These are phyloP conservation scores for Spialia ferax DNA, from an alignment of 2,888 invertebrate genomes.

Conservation along the genomic window DNA sequence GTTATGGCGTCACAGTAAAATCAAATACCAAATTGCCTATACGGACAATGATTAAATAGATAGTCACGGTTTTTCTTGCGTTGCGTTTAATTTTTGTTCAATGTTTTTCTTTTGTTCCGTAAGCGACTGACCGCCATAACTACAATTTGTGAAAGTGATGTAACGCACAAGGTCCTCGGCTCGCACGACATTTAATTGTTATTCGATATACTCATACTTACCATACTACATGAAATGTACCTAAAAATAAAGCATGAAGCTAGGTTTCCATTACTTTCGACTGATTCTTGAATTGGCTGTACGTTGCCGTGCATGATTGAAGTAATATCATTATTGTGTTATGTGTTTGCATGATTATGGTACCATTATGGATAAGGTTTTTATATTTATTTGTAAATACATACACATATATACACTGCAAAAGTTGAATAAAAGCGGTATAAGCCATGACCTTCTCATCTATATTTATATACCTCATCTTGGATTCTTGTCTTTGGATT, in stretches of 20 bases:
- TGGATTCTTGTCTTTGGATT: conserved; percentile 50
- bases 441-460: conserved; percentile 49
- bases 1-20: conserved; percentile 69
- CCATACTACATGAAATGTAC: conserved; percentile 40
- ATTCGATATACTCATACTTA: conserved; percentile 41
- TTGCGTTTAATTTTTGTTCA: conserved; percentile 24
- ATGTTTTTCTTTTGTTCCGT: not conserved
- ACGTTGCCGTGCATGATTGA: conserved; percentile 31
- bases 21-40: not conserved
- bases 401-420: conserved; percentile 16
- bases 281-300: conserved; percentile 23
- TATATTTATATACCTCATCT: conserved; percentile 51
- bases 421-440: conserved; percentile 24
- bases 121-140: conserved; percentile 55
- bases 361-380: not conserved
- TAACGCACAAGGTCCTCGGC: conserved; percentile 54
- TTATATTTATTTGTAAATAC: conserved; percentile 18
- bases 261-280: conserved; percentile 32
- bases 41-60: not conserved
- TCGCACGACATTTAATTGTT: conserved; percentile 52
- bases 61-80: conserved; percentile 11
- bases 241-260: conserved; percentile 28
- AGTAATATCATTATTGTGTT: conserved; percentile 27
- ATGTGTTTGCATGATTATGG: conserved; percentile 24
- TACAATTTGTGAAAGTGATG: conserved; percentile 50